Conservation (phyloP, 2,797 vertebrate species). For the Bothrops alternatus region DNA sequence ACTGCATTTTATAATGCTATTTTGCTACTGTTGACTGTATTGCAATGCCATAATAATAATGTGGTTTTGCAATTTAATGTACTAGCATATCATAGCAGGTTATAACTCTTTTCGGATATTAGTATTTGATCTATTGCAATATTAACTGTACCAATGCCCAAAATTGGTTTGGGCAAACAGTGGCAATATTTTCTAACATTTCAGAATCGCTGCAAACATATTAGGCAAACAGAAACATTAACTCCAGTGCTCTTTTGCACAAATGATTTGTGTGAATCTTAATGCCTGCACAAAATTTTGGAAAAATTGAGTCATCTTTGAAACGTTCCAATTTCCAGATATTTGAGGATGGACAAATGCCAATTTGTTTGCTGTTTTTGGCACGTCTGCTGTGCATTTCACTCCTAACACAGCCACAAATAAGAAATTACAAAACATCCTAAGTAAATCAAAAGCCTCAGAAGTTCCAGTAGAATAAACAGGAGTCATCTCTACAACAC, state of each 20-base stretch:
- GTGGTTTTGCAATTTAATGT: constrained; percentile 16
- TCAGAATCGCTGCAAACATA: not conserved
- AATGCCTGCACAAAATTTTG: not conserved
- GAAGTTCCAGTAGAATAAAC: too few relatives aligned
- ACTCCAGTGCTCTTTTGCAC: not conserved
- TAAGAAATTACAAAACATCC: not conserved
- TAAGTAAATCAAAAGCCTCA: too few relatives aligned
- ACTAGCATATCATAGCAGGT: constrained; percentile 3
- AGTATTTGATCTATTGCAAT: constrained; percentile 24
- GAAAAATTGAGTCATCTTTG: not conserved
- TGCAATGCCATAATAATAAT: constrained; percentile 3
- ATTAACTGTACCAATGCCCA: constrained; percentile 12
- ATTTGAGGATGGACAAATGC: not conserved
- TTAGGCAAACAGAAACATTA: not conserved
- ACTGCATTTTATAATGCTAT: constrained; percentile 3
- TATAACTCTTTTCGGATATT: constrained; percentile 9
- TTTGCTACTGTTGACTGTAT: constrained; percentile 4
- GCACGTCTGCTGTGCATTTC: not conserved
- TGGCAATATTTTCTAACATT: not conserved
- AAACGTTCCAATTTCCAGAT: not conserved
- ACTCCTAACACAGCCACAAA: not conserved
- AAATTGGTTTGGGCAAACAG: constrained; percentile 3
- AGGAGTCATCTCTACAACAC: too few relatives aligned
- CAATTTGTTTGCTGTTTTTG: not conserved
- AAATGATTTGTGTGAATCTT: not conserved